A percentile compares a stretch with the other conserved stretches of the same genome.
Conservation (phyloP, 2,113 vertebrate genomes). For the Pelodiscus sinensis region DNA sequence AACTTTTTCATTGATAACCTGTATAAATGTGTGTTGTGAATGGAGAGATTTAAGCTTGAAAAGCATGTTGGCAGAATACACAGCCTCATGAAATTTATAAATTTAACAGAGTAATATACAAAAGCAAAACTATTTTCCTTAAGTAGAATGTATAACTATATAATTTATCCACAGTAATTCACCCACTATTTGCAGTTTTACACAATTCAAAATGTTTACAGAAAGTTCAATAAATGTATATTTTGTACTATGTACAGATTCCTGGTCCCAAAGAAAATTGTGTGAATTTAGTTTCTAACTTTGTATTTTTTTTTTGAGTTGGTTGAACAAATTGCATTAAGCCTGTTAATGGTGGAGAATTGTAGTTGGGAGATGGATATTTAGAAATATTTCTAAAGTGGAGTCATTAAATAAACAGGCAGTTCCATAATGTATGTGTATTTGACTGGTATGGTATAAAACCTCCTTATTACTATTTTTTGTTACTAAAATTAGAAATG, state of each 20-base stretch:
- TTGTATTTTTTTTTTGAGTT: constrained; percentile 82
- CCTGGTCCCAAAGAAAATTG: constrained; percentile 84
- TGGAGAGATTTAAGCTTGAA: constrained; percentile 77
- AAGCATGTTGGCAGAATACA: constrained; percentile 83
- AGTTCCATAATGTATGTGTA: constrained; percentile 78
- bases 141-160: constrained; percentile 83
- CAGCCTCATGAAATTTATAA: constrained; percentile 72
- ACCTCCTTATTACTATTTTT: neutral
- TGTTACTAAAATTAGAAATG: neutral
- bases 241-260: constrained; percentile 91
- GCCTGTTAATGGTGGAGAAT: constrained; percentile 86
- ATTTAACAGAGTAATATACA: constrained; percentile 77
- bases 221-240: constrained; percentile 89
- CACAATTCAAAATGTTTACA: constrained; percentile 84
- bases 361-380: constrained; percentile 68
- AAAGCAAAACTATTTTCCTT: constrained; percentile 86
- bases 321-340: constrained; percentile 85
- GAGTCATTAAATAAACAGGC: constrained; percentile 93
- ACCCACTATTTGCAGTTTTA: constrained; percentile 85
- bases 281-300: constrained; percentile 87
- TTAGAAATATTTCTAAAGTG: constrained; percentile 84
- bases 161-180: constrained; percentile 85
- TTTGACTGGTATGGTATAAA: constrained; percentile 63
- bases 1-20: constrained; percentile 70
- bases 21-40: constrained; percentile 72